These are phyloP conservation scores for Vidua chalybeata DNA, from an alignment of 2,113 vertebrate species.

Conservation along the genomic window DNA sequence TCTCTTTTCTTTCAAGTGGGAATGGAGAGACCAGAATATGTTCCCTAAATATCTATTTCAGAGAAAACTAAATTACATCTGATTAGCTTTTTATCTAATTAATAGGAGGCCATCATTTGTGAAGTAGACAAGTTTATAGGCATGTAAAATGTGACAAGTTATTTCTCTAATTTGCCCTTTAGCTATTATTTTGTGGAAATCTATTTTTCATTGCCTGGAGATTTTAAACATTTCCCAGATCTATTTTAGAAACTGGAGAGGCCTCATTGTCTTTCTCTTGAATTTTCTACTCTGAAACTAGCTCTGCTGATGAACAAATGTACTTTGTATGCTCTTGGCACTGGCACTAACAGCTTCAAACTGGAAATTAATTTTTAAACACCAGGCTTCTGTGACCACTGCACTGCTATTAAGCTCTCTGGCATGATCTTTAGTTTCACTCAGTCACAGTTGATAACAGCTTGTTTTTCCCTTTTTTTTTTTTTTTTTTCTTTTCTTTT, in stretches of 20 bases:
- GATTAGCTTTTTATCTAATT: constrained; percentile 36
- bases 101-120: not conserved
- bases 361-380: constrained; percentile 73
- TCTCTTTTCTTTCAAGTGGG: constrained; percentile 8
- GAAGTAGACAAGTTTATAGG: not conserved
- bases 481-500: not conserved
- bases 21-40: not conserved
- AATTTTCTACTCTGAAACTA: constrained; percentile 28
- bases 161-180: constrained; percentile 47
- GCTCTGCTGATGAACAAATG: constrained; percentile 56
- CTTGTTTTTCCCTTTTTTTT: not conserved
- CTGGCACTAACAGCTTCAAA: constrained; percentile 59
- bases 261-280: constrained; percentile 42
- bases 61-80: not conserved
- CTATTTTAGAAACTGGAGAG: constrained; percentile 43
- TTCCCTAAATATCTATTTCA: constrained; percentile 30
- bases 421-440: constrained; percentile 36
- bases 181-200: constrained; percentile 21
- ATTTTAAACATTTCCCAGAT: constrained; percentile 20
- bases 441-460: constrained; percentile 20
- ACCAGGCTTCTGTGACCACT: constrained; percentile 57
- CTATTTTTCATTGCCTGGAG: constrained; percentile 27
- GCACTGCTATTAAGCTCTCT: constrained; percentile 59
- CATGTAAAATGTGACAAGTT: not conserved
- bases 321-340: constrained; percentile 53